These are phyloP conservation scores for Uropsilus gracilis DNA, from an alignment of 2,113 vertebrate genomes.

Conservation along the genomic window DNA sequence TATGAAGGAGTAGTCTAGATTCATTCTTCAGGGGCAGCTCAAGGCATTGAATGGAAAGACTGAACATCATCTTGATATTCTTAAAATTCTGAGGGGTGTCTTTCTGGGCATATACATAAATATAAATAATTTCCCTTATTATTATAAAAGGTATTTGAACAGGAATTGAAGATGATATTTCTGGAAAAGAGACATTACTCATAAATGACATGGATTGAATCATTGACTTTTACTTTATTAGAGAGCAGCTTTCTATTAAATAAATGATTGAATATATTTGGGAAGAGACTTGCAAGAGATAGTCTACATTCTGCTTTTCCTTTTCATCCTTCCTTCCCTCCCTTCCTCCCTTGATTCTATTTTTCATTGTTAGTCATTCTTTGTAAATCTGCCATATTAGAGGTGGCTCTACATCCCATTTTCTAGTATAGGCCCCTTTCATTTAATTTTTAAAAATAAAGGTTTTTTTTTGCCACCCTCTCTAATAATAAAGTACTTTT, in stretches of 20 bases:
- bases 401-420: not conserved
- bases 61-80: constrained; percentile 8
- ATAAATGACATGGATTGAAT: constrained; percentile 33
- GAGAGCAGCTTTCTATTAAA: constrained; percentile 40
- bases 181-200: constrained; percentile 49
- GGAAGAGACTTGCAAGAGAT: constrained; percentile 16
- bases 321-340: not conserved
- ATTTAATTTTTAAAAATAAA: not conserved
- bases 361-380: not conserved
- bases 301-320: not conserved
- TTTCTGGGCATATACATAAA: not conserved
- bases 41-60: not conserved
- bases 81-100: constrained; percentile 17
- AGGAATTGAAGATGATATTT: constrained; percentile 46
- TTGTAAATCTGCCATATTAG: not conserved
- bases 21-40: not conserved
- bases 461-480: not conserved
- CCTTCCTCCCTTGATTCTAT: not conserved
- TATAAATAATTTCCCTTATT: constrained; percentile 51
- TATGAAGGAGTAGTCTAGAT: too few relatives aligned
- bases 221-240: constrained; percentile 48
- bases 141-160: constrained; percentile 42
- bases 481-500: not conserved
- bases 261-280: constrained; percentile 30
- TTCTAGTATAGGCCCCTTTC: not conserved